These are phyloP conservation scores for Microctonus brassicae DNA, from an alignment of 2,888 invertebrate species.

Conservation along the genomic window DNA sequence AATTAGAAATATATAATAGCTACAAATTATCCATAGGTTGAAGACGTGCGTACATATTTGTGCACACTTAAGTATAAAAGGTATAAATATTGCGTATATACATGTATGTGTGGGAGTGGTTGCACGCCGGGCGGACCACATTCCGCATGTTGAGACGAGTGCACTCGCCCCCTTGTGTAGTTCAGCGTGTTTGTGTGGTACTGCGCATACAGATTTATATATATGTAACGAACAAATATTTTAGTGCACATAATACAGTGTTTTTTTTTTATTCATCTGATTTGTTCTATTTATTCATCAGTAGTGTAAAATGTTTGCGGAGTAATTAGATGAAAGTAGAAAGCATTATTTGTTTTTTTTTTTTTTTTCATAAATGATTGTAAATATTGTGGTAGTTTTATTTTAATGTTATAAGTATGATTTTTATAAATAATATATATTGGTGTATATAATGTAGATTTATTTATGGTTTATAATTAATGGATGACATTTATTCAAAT, in stretches of 20 bases:
- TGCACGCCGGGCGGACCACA: slow-evolving; percentile 63
- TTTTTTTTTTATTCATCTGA: no score
- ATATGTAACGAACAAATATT: slow-evolving; percentile 26
- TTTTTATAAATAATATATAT: no score
- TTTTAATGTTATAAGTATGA: no score
- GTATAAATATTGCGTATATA: background rate
- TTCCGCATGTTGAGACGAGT: slow-evolving; percentile 62
- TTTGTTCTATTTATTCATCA: no score
- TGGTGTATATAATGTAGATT: no score
- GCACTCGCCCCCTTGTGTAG: slow-evolving; percentile 43
- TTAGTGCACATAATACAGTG: background rate
- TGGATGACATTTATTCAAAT: background rate
- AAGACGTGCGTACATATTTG: slow-evolving; percentile 37
- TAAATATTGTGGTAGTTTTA: no score
- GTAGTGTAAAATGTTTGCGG: no score
- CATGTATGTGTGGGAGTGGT: slow-evolving; percentile 43
- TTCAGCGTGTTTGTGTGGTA: slow-evolving; percentile 7
- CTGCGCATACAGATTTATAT: background rate
- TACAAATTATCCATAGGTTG: no score
- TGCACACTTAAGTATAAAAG: slow-evolving; percentile 17
- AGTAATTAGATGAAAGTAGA: no score
- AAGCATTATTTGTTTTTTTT: no score
- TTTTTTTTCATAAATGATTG: no score
- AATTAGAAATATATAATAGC: background rate
- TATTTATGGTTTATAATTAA: background rate